Base-by-base conservation (phyloP, 2,888 invertebrate genomes). In the Icerya purchasi region DNA sequence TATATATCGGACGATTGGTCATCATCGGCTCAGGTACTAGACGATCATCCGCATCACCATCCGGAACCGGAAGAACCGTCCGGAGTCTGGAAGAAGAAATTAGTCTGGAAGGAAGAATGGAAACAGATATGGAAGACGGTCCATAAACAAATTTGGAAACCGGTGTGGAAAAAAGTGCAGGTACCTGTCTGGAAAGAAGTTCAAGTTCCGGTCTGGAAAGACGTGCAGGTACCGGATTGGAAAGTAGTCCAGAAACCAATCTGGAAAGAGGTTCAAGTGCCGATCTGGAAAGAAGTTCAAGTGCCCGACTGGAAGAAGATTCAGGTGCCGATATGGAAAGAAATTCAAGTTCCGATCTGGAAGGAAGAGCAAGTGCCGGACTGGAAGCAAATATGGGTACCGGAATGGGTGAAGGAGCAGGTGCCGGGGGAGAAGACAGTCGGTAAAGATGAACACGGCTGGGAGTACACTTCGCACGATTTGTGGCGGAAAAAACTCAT, bases 51-150 rank as follows among this genome's bases (percentile, higher is more conserved):
- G 21, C 56, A 53, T 50, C 36, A 23, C 21, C 56, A 51, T 51
- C 51, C 51, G 18, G 55, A 61, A 25, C 60, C 63, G 58, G 59
- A 60, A 25, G 60, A 64, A 58, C 62, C 62, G n/a, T 50, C 54
- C 14, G 63, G 63, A 2, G 49, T 57, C 2, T 66, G 66, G 84
- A 83, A 86, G 70, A 86, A 86, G 71, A 86, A 86, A 71, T 75
- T 87, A 54, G 78, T 78, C 24, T 88, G 87, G 87, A 87, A 87
- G 71, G 82, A 83, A 62, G 85, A 86, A 65, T 86, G 84, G 84
- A 79, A 82, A 65, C 83, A 85, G 67, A 69, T 69, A 10, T 74
- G 73, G 73, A 74, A 82, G 66, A 78, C 78, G 0, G 79, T 83
- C 53, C 84, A 84, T 66, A 85, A 86, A 69, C 74, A 82, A 59